Conservation (phyloP, 2,113 vertebrate species). For the Colaptes auratus region DNA sequence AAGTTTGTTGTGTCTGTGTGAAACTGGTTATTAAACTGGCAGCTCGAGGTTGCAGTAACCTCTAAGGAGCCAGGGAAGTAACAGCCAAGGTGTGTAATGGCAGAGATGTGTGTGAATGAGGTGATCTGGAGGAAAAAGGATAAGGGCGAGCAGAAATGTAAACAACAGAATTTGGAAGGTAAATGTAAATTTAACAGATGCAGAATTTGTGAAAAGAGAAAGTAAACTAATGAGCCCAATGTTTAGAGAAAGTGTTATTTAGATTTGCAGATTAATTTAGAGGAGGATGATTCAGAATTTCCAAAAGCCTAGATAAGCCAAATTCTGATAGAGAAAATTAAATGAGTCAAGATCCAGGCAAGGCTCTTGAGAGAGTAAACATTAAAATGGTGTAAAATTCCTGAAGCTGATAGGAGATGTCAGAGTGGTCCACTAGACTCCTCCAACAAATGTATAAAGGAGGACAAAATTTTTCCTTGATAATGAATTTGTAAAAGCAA, state of each 20-base stretch:
- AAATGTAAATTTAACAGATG: neutral
- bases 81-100: neutral
- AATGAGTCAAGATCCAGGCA: neutral
- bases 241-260: neutral
- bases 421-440: neutral
- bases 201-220: neutral
- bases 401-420: neutral
- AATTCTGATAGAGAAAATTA: neutral
- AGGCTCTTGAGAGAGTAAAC: neutral
- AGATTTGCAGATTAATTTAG: neutral
- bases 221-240: neutral
- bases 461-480: neutral
- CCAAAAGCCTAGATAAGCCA: neutral
- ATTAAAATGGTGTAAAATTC: neutral
- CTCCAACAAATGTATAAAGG: neutral
- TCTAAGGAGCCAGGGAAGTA: neutral
- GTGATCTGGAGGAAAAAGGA: neutral
- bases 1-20: neutral
- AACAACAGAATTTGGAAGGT: neutral
- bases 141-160: neutral
- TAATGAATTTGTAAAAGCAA: neutral
- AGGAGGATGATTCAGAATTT: neutral
- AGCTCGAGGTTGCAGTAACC: neutral
- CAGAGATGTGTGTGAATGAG: neutral
- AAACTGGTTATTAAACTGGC: neutral